phyloP scores from a whole-genome alignment of 1,140 invertebrate species.

The Archivesica marissinica region DNA sequence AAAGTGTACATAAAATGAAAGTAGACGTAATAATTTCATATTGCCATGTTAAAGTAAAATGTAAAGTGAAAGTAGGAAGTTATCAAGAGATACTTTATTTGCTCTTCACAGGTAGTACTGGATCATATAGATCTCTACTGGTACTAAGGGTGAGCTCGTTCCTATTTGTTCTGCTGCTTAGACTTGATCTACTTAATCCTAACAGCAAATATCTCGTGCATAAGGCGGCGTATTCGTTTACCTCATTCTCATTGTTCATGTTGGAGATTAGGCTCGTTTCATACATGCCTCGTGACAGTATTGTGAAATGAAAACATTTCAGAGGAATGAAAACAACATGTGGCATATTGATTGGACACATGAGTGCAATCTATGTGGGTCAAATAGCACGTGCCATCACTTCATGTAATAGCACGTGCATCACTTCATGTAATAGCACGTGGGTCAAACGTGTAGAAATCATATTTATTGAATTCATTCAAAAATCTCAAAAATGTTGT shows the following conservation, averaged over 20 bases:
- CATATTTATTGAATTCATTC: no score
- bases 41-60: conserved; percentile 46
- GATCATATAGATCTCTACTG: conserved; percentile 80
- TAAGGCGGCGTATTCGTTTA: conserved; percentile 12
- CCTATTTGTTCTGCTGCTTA: conserved; percentile 60
- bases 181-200: conserved; percentile 53
- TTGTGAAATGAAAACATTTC: conserved; percentile 31
- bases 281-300: neutral
- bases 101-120: conserved; percentile 76
- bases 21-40: conserved; percentile 24
- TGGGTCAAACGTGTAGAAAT: no score
- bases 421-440: no score
- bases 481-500: no score
- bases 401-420: neutral
- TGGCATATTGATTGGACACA: neutral
- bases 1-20: conserved; percentile 11
- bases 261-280: conserved; percentile 11
- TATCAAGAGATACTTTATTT: conserved; percentile 62
- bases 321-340: neutral
- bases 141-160: conserved; percentile 72
- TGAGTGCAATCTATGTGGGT: neutral
- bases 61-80: conserved; percentile 63
- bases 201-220: conserved; percentile 41
- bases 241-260: conserved; percentile 29
- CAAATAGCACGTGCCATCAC: neutral